Evolutionary conservation across 2,797 vertebrate species (phyloP).

Genomic region (Acomys russatus): DNA sequence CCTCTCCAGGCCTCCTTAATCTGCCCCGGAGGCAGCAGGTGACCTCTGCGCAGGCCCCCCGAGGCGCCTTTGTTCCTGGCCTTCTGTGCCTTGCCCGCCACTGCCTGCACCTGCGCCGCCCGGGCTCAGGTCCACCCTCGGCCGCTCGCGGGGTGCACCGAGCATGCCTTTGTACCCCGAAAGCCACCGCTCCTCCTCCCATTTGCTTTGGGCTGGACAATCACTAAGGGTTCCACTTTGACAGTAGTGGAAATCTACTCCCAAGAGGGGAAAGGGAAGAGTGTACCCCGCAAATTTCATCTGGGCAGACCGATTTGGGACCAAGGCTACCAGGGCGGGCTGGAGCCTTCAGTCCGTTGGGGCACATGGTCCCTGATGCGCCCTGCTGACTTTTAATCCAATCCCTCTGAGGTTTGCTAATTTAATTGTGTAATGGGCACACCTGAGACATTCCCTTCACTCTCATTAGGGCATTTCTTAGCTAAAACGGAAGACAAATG

Average conservation of each 20-base stretch:
- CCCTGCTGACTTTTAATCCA: slow-evolving; percentile 87
- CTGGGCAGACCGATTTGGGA: slow-evolving; percentile 1
- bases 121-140: slow-evolving; percentile 18
- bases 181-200: not conserved
- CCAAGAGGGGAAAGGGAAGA: not conserved
- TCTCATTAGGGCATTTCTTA: slow-evolving; percentile 80
- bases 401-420: slow-evolving; percentile 86
- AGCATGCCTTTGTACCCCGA: slow-evolving; percentile 61
- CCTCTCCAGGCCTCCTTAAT: slow-evolving; percentile 58
- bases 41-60: slow-evolving; percentile 64
- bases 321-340: not conserved
- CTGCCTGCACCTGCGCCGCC: slow-evolving; percentile 66
- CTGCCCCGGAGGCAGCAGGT: slow-evolving; percentile 74
- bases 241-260: not conserved
- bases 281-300: not conserved
- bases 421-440: slow-evolving; percentile 90
- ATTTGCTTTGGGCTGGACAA: slow-evolving; percentile 10
- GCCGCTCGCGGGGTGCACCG: not conserved
- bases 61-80: slow-evolving; percentile 76
- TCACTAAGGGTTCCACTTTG: not conserved
- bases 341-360: slow-evolving; percentile 46
- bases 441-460: slow-evolving; percentile 88
- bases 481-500: slow-evolving; percentile 88
- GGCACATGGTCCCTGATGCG: slow-evolving; percentile 84
- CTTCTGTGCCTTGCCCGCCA: slow-evolving; percentile 30